Evolutionary conservation across 2,888 invertebrate species (phyloP), one percentile per base, ranked within the genome.

Genomic region (Drosophila heteroneura): DNA sequence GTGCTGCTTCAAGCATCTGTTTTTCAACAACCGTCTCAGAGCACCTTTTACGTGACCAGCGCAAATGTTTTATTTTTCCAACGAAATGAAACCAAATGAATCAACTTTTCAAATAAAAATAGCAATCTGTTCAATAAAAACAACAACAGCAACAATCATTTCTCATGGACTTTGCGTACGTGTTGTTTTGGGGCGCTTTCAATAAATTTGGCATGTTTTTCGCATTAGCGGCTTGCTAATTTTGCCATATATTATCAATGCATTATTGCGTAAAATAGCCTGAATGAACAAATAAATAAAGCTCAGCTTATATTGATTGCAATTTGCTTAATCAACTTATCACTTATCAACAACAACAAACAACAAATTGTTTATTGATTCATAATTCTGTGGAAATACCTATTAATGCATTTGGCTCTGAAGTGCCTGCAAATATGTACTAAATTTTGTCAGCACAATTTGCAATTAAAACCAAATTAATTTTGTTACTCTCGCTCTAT

Each of bases 71-170:
- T 75, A 85, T 83, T 86, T 77, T 52, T 58, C 79, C 76, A 71
- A 69, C 5, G 16, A 54, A 72, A 83, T 80, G 73, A 77, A 83
- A 71, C 52, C 75, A 73, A 86, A 86, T 87, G 83, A 81, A 82
- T 87, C 79, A 87, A 85, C 76, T 85, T 85, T 85, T 85, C 85
- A 82, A 85, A 85, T 85, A 85, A 85, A 84, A 87, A 74, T 70
- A 64, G 67, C 83, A 87, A 85, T 85, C 76, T 83, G 70, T 67
- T 58, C 47, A 22, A 52, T 65, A 30, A 22, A 41, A 61, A 41
- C 41, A 62, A 26, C 33, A 51, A 66, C 57, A 57, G 44, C 59
- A 71, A 70, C 26, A 16, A 16, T 2, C 1, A 16, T 47, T 71
- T 83, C 74, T 49, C 63, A 77, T 74, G 59, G 62, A 73, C 62